Evolutionary conservation across 2,888 invertebrate species (phyloP), one percentile per base, ranked within the genome.

Genomic region (Adela reaumurella): DNA sequence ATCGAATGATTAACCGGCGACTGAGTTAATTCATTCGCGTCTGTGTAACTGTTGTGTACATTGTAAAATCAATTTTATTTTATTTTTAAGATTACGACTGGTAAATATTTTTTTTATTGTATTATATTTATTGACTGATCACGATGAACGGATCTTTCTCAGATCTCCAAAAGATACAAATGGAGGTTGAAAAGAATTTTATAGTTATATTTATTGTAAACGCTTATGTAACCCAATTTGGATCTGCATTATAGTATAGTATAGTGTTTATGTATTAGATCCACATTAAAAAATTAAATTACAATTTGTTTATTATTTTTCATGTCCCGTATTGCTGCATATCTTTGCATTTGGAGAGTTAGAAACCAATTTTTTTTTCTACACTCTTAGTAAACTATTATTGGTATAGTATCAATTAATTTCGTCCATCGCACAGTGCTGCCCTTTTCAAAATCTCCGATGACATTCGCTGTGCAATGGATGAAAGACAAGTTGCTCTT

Each of bases 51-150:
- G n/a, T n/a, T n/a, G 42, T 42, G 43, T 43, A 43, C 43, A 43
- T 43, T 43, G 43, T 43, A 43, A 43, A 43, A 43, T 43, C 43
- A 43, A 16, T 43, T 43, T 43, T 43, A 43, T 43, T 17, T 35
- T 35, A 35, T 35, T 35, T 35, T 43, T 43, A 43, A 43, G 43
- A 43, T 43, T 43, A 43, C 19, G 43, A 43, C 43, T 43, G 43
- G 43, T 43, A 43, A 43, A 43, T 49, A 47, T 47, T 20, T 47
- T 42, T 47, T 43, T 41, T 41, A 43, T 20, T 48, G 43, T 24
- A 48, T 43, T 17, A 43, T 24, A 19, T 48, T 16, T 43, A 43
- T 29, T 48, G 18, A 43, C 43, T 35, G 35, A 35, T 35, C 11
- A 35, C 11, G 14, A 8, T 14, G 35, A 35, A 8, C 6, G 3